These are phyloP conservation scores for Thysanoteuthis rhombus DNA, from an alignment of 2,888 invertebrate species.

Conservation along the genomic window DNA sequence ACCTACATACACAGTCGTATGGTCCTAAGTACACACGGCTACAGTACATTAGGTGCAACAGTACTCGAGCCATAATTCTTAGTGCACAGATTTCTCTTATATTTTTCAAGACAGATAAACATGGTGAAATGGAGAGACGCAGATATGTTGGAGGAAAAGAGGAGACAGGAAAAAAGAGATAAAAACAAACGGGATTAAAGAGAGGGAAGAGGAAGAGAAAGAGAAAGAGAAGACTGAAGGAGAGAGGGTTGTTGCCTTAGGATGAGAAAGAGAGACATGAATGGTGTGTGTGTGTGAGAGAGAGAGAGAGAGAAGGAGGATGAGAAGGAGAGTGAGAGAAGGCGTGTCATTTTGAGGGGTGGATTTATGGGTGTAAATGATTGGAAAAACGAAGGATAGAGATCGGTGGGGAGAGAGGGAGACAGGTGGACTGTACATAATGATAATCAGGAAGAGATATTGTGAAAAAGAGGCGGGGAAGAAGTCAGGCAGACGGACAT, in stretches of 20 bases:
- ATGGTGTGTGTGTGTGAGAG: no score
- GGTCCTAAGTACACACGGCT: background rate
- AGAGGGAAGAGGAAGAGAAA: background rate
- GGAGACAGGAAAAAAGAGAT: background rate
- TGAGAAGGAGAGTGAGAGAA: background rate
- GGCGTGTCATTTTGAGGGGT: background rate
- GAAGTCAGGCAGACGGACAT: background rate
- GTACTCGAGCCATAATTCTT: background rate
- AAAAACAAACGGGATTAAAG: background rate
- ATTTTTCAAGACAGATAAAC: background rate
- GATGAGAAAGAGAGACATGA: background rate
- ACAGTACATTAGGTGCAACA: conserved; percentile 12
- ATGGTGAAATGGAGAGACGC: background rate
- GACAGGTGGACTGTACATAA: background rate
- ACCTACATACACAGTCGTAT: background rate
- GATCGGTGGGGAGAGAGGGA: background rate
- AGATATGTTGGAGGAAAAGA: background rate
- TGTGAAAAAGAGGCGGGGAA: background rate
- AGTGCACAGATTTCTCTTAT: background rate
- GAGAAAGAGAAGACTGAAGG: background rate
- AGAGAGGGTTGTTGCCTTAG: background rate
- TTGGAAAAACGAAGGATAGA: background rate
- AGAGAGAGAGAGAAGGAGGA: background rate
- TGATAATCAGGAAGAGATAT: background rate
- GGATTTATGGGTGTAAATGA: background rate